Percentiles rank a stretch among this genome's conserved stretches.
These are phyloP conservation scores for Drosophila ficusphila DNA, from an alignment of 1,140 invertebrate species.

Conservation along the genomic window DNA sequence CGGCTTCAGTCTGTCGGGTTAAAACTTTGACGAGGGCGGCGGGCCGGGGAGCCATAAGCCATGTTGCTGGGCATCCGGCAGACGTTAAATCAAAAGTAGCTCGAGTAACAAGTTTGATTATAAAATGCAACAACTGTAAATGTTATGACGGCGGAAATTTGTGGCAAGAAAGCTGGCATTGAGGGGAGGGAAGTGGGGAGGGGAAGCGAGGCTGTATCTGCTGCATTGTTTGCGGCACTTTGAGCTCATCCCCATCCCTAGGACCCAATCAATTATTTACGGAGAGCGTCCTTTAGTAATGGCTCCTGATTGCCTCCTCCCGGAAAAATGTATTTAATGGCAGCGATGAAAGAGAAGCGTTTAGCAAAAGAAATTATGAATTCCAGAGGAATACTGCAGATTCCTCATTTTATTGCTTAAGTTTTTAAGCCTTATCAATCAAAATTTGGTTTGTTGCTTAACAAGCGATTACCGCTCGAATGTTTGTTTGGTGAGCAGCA, in stretches of 20 bases:
- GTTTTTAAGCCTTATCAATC: constrained; percentile 1
- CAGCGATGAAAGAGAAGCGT: too few relatives aligned
- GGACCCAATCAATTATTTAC: constrained; percentile 39
- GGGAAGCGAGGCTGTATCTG: constrained; percentile 8
- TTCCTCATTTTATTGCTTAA: too few relatives aligned
- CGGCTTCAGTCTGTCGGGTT: constrained; percentile 71
- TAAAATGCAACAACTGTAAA: constrained; percentile 80
- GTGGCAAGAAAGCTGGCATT: constrained; percentile 42
- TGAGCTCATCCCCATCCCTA: not conserved
- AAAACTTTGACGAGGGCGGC: constrained; percentile 68
- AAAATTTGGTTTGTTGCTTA: not conserved
- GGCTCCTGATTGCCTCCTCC: not conserved
- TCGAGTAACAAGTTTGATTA: constrained; percentile 77
- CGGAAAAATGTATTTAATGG: too few relatives aligned
- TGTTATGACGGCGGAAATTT: constrained; percentile 72
- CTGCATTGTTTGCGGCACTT: constrained; percentile 41
- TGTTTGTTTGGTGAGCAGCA: not conserved
- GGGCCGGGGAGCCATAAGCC: not conserved
- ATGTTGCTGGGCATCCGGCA: constrained; percentile 25
- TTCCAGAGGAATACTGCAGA: too few relatives aligned
- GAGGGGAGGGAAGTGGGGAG: not conserved
- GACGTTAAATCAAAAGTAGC: constrained; percentile 71
- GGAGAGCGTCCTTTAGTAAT: constrained; percentile 31
- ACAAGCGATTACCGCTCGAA: constrained; percentile 4
- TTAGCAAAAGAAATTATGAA: too few relatives aligned